Base-by-base conservation (phyloP, 2,888 invertebrate species). In the Dynastes tityus region DNA sequence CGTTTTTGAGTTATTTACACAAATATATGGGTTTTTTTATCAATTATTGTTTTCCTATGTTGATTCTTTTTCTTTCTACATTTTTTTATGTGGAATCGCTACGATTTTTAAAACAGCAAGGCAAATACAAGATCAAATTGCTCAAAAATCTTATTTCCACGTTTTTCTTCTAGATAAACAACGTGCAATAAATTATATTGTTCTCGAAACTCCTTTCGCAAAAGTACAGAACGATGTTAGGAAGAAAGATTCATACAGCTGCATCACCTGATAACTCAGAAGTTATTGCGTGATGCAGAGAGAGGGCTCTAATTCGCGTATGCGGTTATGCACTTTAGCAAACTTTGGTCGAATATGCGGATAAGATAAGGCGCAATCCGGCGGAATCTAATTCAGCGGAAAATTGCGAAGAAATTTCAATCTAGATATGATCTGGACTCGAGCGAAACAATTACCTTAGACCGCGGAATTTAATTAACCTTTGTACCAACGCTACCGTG, bases 391-490 rank as follows among this genome's bases (percentile, higher is more conserved):
- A 83, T 83, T 82, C 80, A 79, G 80, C 74, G 78, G 83, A 82
- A 83, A 82, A 82, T 82, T 82, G 81, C 82, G 79, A 82, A 80
- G 80, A 81, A 81, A 83, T 81, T 83, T 82, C 81, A 81, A 81
- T 82, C 81, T 76, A 80, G 81, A 80, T 81, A 76, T 77, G 78
- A 79, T 79, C 78, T 64, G 40, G 63, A 49, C 45, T 73, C 78
- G 78, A 76, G 78, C 53, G 73, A 80, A 79, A 76, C 79, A 68
- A 77, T 76, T 65, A 71, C 77, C 71, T 70, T 65, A 77, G 77
- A 82, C 81, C 81, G 79, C 81, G 79, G 80, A 82, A 82, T 80
- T 82, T 82, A 82, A 82, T 82, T 80, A 82, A 82, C 81, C 81
- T 81, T 80, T 80, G 74, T 45, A 65, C 71, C 53, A 51, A 53